phyloP scores from a whole-genome alignment of 2,888 invertebrate species.

The Andrena marginata region DNA sequence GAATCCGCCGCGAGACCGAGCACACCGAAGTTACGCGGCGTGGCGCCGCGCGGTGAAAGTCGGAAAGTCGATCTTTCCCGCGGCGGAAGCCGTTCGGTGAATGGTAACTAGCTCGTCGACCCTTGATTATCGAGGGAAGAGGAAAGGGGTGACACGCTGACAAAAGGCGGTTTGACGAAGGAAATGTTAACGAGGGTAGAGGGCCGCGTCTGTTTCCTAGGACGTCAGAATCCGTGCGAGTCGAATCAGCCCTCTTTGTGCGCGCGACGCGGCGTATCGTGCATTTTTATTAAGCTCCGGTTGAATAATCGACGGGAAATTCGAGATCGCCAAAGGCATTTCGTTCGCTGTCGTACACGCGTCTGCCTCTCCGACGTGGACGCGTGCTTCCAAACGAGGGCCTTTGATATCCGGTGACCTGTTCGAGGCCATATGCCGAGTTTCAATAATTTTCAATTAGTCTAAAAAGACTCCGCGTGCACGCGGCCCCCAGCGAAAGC shows the following conservation, averaged over 20 bases:
- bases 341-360: constrained; percentile 39
- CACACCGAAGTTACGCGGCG: background rate
- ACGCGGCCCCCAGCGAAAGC: constrained; percentile 19
- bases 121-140: constrained; percentile 43
- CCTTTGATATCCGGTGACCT: constrained; percentile 67
- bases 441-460: constrained; percentile 62
- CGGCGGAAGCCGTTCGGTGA: constrained; percentile 20
- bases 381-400: constrained; percentile 10
- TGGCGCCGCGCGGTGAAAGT: constrained; percentile 24
- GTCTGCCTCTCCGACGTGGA: constrained; percentile 4
- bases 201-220: constrained; percentile 61
- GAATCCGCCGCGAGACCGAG: background rate
- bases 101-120: constrained; percentile 48
- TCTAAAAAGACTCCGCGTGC: constrained; percentile 39
- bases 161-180: constrained; percentile 70
- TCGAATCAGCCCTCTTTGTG: constrained; percentile 62
- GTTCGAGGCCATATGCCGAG: constrained; percentile 65
- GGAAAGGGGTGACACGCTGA: constrained; percentile 61
- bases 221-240: constrained; percentile 45
- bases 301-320: constrained; percentile 71
- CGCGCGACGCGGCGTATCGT: constrained; percentile 49
- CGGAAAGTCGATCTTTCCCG: constrained; percentile 29
- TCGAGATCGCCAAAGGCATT: constrained; percentile 70
- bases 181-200: constrained; percentile 72
- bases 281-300: constrained; percentile 68